Conservation (phyloP, 2,797 vertebrate species). For the Peromyscus eremicus region DNA sequence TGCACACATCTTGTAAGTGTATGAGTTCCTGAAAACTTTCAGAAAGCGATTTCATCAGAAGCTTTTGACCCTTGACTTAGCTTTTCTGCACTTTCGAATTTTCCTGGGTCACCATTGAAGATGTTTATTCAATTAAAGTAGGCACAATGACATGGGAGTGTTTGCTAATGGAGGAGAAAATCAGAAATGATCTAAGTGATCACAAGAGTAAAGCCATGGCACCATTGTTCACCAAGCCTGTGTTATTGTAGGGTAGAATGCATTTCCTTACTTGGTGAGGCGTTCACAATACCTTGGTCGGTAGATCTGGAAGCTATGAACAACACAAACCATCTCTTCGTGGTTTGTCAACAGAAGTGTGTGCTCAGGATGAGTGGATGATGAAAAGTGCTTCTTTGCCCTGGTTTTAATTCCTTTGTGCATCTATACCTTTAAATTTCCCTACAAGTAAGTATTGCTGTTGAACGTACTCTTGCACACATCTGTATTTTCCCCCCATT, state of each 20-base stretch:
- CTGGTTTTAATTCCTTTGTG: neutral
- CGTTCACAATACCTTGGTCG: accelerated
- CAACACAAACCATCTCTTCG: too few species aligned
- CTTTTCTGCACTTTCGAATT: neutral
- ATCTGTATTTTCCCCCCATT: neutral
- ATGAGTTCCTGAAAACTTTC: neutral
- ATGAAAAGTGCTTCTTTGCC: neutral
- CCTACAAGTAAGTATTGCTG: neutral
- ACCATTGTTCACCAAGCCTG: too few species aligned
- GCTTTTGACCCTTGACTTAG: neutral
- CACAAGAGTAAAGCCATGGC: neutral
- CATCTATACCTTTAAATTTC: neutral
- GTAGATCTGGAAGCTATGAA: neutral
- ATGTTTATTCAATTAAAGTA: neutral
- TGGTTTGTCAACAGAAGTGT: neutral
- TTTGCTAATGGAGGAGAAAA: neutral
- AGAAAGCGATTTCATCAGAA: neutral
- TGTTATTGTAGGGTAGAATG: neutral
- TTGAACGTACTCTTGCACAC: too few species aligned
- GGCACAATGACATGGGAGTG: accelerated
- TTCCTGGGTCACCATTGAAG: neutral
- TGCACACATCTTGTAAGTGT: neutral
- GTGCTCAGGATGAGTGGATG: neutral
- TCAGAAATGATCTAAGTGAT: neutral
- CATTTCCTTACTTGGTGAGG: neutral